Conservation (phyloP, 92 coral and sea anemone species). For the Epizoanthus scotinus region DNA sequence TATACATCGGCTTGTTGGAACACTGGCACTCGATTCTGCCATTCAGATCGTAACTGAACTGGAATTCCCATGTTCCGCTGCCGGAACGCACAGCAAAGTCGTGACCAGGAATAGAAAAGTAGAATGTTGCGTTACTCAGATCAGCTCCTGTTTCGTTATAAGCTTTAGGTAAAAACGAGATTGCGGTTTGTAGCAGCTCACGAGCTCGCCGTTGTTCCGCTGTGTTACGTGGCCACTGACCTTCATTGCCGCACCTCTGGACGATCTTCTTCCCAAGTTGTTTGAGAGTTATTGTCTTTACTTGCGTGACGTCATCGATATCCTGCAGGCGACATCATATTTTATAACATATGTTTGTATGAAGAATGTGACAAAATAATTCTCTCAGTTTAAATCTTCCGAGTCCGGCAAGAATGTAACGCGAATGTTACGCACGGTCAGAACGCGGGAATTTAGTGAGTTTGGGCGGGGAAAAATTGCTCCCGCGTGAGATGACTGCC, state of each 20-base stretch:
- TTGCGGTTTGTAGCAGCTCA: conserved; percentile 20
- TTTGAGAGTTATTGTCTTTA: conserved; percentile 14
- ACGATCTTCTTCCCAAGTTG: conserved; percentile 9
- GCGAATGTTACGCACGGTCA: no score
- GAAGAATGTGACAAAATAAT: no score
- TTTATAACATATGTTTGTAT: no score
- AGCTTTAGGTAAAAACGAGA: conserved; percentile 25
- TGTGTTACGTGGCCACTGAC: conserved; percentile 26
- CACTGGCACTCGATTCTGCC: conserved; percentile 6
- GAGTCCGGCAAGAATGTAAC: no score
- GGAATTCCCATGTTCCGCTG: conserved; percentile 22
- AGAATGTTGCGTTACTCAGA: conserved; percentile 27
- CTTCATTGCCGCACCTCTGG: conserved; percentile 21
- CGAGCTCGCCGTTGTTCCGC: conserved; percentile 18
- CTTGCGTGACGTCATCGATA: conserved; percentile 24
- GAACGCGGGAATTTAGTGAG: no score
- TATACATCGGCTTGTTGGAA: not conserved
- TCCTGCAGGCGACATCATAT: not conserved
- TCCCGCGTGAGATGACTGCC: no score
- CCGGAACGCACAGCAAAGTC: conserved; percentile 32
- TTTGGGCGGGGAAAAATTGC: no score
- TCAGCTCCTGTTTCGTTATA: conserved; percentile 23
- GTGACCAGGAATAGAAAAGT: conserved; percentile 23
- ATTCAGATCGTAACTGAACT: conserved; percentile 8
- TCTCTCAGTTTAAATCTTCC: no score